These are phyloP conservation scores for Mola mola DNA, from an alignment of 2,113 vertebrate genomes.

Conservation along the genomic window DNA sequence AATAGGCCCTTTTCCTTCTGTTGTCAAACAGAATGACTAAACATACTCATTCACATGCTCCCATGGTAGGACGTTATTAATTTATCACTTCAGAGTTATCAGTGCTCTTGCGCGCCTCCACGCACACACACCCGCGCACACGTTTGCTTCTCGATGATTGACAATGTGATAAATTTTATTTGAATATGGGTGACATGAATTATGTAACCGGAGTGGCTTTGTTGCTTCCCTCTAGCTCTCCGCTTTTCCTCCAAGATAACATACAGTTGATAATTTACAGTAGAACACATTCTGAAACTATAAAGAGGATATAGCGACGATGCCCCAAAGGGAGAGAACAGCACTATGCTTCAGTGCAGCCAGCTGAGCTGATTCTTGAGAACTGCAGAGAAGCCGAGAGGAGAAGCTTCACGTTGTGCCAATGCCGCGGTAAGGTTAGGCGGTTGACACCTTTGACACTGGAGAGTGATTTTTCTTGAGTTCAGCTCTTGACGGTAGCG, in stretches of 20 bases:
- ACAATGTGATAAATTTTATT: slow-evolving; percentile 84
- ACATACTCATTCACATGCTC: slow-evolving; percentile 81
- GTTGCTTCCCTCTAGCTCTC: slow-evolving; percentile 68
- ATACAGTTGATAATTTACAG: slow-evolving; percentile 76
- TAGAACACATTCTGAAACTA: slow-evolving; percentile 71
- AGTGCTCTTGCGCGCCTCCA: slow-evolving; percentile 27
- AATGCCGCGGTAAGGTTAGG: slow-evolving; percentile 39
- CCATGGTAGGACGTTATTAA: slow-evolving; percentile 80
- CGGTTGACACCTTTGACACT: slow-evolving; percentile 65
- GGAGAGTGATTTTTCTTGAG: slow-evolving; percentile 63
- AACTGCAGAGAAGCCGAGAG: slow-evolving; percentile 46
- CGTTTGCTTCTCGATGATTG: slow-evolving; percentile 75
- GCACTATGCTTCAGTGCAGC: too few species aligned
- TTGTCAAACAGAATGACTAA: slow-evolving; percentile 87
- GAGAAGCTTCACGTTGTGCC: slow-evolving; percentile 34
- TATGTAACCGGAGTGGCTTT: slow-evolving; percentile 80
- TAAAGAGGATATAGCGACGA: slow-evolving; percentile 66
- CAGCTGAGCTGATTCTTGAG: slow-evolving; percentile 45
- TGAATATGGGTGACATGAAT: slow-evolving; percentile 84
- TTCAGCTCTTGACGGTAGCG: slow-evolving; percentile 57
- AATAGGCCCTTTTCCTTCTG: slow-evolving; percentile 80
- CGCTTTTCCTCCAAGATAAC: slow-evolving; percentile 73
- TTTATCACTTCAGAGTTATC: slow-evolving; percentile 80
- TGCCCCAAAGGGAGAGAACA: slow-evolving; percentile 51
- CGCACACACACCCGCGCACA: slow-evolving; percentile 34